Conservation (phyloP, 2,888 invertebrate genomes). For the Epirrhoe tristata region DNA sequence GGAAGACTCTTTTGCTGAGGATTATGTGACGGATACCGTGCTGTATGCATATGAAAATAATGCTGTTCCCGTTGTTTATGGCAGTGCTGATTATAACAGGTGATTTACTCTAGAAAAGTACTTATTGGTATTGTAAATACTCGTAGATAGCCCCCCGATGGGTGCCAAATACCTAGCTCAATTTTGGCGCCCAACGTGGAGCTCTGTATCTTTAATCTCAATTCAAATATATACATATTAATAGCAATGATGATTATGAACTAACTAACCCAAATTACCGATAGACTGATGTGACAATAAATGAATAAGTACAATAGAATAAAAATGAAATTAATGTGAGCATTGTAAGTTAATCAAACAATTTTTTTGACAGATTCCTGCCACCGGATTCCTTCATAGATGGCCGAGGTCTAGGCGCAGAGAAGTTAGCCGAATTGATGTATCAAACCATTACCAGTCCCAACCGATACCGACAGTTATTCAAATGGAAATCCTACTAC, state of each 20-base stretch:
- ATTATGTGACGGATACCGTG: constrained; percentile 75
- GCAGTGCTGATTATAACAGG: constrained; percentile 85
- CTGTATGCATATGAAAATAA: constrained; percentile 84
- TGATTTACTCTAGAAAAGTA: constrained; percentile 49
- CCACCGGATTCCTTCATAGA: constrained; percentile 64
- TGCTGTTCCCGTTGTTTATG: constrained; percentile 88
- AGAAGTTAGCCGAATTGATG: constrained; percentile 58
- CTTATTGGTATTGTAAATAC: no score
- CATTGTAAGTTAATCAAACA: no score
- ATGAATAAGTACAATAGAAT: no score
- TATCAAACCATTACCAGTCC: constrained; percentile 54
- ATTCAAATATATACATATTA: no score
- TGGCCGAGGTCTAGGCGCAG: constrained; percentile 49
- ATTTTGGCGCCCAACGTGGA: constrained; percentile 10
- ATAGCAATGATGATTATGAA: no score
- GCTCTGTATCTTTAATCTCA: no score
- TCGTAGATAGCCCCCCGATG: not conserved
- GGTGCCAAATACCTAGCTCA: constrained; percentile 3
- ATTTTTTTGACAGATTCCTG: constrained; percentile 26
- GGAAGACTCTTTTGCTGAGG: constrained; percentile 88
- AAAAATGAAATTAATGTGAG: no score
- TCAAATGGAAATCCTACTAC: constrained; percentile 69
- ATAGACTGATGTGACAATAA: no score
- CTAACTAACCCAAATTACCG: no score
- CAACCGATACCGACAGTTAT: constrained; percentile 61